Base-by-base conservation (phyloP, 2,113 vertebrate species). In the Chlorodrepanis virens region DNA sequence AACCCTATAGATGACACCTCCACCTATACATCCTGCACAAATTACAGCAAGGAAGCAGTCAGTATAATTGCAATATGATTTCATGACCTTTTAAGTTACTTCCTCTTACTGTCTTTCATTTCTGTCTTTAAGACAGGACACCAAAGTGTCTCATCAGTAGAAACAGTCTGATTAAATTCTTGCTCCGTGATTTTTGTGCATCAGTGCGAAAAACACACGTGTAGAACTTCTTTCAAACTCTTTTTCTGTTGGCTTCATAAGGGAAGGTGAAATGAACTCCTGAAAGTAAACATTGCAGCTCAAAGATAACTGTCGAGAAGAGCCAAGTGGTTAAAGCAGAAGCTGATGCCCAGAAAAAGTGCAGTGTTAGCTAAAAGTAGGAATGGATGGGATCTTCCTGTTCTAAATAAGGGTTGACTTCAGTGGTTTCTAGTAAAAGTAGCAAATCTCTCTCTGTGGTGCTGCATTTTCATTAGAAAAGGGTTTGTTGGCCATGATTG, bases 1-100 rank as follows among this genome's bases (percentile, higher is more conserved):
- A 94, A 14, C 65, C 57, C 80, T 87, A 24, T 39, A 56, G 76
- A 68, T 95, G 50, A 90, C 50, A 71, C 25, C 77, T 96, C 90
- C 96, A 92, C 88, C 88, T 94, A 18, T 77, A 29, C 68, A 81
- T 90, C 71, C 68, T 87, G 83, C 68, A 88, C 71, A 78, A 64
- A 93, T 93, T 87, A 76, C 33, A 82, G 76, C 54, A 64, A 64
- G 90, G 93, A 90, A 89, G 65, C 76, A 84, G 47, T 77, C 71
- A 70, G 18, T 42, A 2, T 85, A 71, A 92, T 90, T 95, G 68
- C 6, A 7, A 19, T 69, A 37, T 35, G 27, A 29, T 70, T 93
- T 80, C 70, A 60, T 68, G 61, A 78, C 64, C 76, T 93, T 93
- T 42, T 35, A 68, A 93, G 65, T 81, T 83, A 47, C 65, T 90